Conservation (phyloP, 2,888 invertebrate species). For the Dynastes tityus region DNA sequence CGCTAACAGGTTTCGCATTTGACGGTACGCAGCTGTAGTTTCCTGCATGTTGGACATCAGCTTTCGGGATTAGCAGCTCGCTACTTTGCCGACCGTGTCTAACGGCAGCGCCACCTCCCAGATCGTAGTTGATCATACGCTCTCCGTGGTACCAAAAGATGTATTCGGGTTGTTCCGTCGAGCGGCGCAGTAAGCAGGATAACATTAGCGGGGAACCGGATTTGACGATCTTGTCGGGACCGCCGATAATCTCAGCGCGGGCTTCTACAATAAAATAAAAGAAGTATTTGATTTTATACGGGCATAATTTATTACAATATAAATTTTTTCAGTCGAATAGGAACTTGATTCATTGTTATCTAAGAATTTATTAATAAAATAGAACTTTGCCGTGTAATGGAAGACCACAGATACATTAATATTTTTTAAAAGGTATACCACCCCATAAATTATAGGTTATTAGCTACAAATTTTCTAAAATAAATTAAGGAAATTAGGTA, state of each 20-base stretch:
- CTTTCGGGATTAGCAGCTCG: slow-evolving; percentile 71
- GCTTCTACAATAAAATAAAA: slow-evolving; percentile 72
- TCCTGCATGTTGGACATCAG: slow-evolving; percentile 79
- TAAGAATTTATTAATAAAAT: too few species aligned
- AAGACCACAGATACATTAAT: too few species aligned
- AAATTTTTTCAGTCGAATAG: too few species aligned
- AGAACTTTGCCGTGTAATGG: too few species aligned
- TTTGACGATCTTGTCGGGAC: slow-evolving; percentile 80
- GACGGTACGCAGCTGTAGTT: slow-evolving; percentile 88
- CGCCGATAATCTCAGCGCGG: slow-evolving; percentile 80
- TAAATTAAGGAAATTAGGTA: too few species aligned
- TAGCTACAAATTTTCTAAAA: too few species aligned
- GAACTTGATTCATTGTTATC: too few species aligned
- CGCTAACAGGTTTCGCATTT: slow-evolving; percentile 83
- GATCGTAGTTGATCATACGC: slow-evolving; percentile 89
- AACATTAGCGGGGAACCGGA: slow-evolving; percentile 81
- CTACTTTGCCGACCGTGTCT: slow-evolving; percentile 71
- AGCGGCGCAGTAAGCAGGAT: slow-evolving; percentile 79
- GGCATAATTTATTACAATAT: too few species aligned
- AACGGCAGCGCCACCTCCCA: slow-evolving; percentile 75
- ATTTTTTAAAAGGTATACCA: too few species aligned
- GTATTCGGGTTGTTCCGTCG: slow-evolving; percentile 80
- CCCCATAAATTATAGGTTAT: too few species aligned
- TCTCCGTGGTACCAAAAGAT: slow-evolving; percentile 90
- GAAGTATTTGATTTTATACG: background rate